These are phyloP conservation scores for Acanthococcus lagerstroemiae DNA, from an alignment of 2,888 invertebrate species.

Conservation along the genomic window DNA sequence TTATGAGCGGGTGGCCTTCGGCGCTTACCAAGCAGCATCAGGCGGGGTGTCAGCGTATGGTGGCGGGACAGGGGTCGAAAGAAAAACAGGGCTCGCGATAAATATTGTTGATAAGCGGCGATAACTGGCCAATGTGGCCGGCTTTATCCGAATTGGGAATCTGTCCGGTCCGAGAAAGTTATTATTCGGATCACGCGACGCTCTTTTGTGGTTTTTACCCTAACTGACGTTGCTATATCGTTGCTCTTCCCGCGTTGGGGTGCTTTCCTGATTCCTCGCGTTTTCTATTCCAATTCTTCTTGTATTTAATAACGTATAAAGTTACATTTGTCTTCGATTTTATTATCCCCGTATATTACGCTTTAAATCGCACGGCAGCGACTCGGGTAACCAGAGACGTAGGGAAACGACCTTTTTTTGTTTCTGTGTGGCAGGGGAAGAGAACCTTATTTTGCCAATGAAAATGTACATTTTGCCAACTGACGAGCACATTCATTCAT, in stretches of 20 bases:
- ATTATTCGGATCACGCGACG: slow-evolving; percentile 29
- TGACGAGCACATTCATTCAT: too few relatives aligned
- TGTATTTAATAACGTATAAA: slow-evolving; percentile 27
- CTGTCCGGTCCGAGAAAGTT: slow-evolving; percentile 18
- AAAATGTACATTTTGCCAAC: too few relatives aligned
- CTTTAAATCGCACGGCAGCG: too few relatives aligned
- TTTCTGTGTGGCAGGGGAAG: too few relatives aligned
- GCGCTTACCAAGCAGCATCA: too few relatives aligned
- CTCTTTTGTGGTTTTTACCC: slow-evolving; percentile 27
- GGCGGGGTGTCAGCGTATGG: background rate
- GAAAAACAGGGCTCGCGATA: slow-evolving; percentile 3
- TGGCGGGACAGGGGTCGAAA: slow-evolving; percentile 1
- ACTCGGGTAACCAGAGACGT: too few relatives aligned
- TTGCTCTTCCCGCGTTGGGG: too few relatives aligned
- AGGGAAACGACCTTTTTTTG: too few relatives aligned
- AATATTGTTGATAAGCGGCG: slow-evolving; percentile 26
- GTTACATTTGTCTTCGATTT: slow-evolving; percentile 25
- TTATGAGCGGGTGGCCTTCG: too few relatives aligned
- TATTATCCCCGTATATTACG: slow-evolving; percentile 23
- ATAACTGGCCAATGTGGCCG: slow-evolving; percentile 27
- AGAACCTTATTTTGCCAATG: too few relatives aligned
- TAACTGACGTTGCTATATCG: slow-evolving; percentile 20
- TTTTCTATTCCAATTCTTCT: too few relatives aligned
- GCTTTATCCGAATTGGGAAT: slow-evolving; percentile 23
- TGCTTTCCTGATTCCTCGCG: too few relatives aligned